phyloP scores from a whole-genome alignment of 2,888 invertebrate species.

The Pandemis corylana region DNA sequence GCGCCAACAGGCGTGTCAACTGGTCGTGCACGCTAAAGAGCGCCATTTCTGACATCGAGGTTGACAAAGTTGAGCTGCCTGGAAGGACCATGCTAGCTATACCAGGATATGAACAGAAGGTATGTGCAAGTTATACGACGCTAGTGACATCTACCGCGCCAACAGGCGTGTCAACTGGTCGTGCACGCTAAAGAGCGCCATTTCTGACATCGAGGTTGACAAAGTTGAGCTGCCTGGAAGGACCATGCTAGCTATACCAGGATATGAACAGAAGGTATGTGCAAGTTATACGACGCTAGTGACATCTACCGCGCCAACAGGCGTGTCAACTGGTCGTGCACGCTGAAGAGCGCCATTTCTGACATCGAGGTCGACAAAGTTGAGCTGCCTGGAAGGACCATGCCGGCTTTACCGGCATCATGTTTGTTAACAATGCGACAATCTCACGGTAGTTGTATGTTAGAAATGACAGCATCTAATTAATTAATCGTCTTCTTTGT shows the following conservation, averaged over 20 bases:
- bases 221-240: conserved; percentile 95
- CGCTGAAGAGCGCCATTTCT: conserved; percentile 98
- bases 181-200: conserved; percentile 97
- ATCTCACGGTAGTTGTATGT: too few relatives aligned
- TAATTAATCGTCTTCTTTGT: conserved; percentile 37
- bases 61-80: conserved; percentile 95
- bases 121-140: conserved; percentile 87
- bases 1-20: conserved; percentile 97
- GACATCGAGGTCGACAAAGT: conserved; percentile 99
- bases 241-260: conserved; percentile 95
- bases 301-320: conserved; percentile 97
- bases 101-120: conserved; percentile 94
- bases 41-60: conserved; percentile 99
- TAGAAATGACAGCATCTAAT: too few relatives aligned
- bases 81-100: conserved; percentile 94
- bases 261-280: conserved; percentile 89
- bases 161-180: conserved; percentile 99
- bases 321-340: conserved; percentile 99
- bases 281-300: conserved; percentile 90
- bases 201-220: conserved; percentile 99
- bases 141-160: conserved; percentile 95
- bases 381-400: conserved; percentile 93
- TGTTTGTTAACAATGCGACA: too few relatives aligned
- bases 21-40: conserved; percentile 99
- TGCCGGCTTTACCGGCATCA: conserved; percentile 94